Percentiles rank a stretch among this genome's conserved stretches.
These are phyloP conservation scores for Danio aesculapii DNA, from an alignment of 2,797 vertebrate species.

Conservation along the genomic window DNA sequence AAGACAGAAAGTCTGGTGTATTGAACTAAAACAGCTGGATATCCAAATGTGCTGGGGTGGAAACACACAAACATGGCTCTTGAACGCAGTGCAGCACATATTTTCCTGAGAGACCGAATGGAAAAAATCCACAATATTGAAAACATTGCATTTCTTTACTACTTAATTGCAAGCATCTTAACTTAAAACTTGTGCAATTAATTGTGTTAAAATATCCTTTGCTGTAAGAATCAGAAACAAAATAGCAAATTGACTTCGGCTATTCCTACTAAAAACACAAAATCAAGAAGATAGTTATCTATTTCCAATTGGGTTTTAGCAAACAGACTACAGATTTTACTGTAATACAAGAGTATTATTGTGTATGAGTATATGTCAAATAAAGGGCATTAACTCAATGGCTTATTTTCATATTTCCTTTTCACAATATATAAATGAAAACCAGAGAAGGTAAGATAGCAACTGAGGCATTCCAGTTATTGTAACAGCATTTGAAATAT, in stretches of 20 bases:
- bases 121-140: neutral
- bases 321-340: constrained; percentile 9
- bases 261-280: constrained; percentile 13
- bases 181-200: constrained; percentile 20
- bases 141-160: constrained; percentile 16
- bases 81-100: constrained; percentile 44
- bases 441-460: neutral
- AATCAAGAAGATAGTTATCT: neutral
- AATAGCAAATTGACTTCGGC: neutral
- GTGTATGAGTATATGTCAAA: neutral
- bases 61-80: constrained; percentile 43
- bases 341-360: neutral
- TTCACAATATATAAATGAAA: neutral
- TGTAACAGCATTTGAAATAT: constrained; percentile 14
- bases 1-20: constrained; percentile 43
- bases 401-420: constrained; percentile 2
- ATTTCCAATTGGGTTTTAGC: neutral
- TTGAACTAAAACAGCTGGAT: constrained; percentile 58
- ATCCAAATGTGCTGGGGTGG: constrained; percentile 44
- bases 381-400: neutral
- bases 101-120: constrained; percentile 54
- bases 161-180: constrained; percentile 9
- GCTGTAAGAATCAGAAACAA: neutral
- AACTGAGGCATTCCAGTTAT: constrained; percentile 25
- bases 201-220: neutral